Evolutionary conservation across 1,140 invertebrate species (phyloP), one percentile per base, ranked within the genome.

Genomic region (Antheraea mylitta): DNA sequence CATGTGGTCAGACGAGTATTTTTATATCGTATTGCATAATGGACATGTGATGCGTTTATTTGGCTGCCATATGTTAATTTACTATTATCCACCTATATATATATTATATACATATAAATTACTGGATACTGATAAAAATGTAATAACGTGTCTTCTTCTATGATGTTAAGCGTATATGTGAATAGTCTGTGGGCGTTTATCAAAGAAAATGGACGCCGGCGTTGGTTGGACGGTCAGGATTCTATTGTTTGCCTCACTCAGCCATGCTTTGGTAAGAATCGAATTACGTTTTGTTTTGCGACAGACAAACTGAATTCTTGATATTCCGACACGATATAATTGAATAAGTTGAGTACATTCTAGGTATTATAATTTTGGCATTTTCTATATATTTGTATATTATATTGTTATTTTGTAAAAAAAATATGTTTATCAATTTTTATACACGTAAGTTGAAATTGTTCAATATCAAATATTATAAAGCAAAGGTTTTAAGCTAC

Each of bases 221-320:
- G 64, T 68, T 3, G 0, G 58, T 18, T 68, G 59, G 66, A 7
- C n/a, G 4, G 22, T 38, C 60, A n/a, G 61, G 16, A 22, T 65
- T 42, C 30, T 72, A 61, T 65, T 65, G 58, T 68, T 68, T 62
- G 62, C 66, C n/a, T 42, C 64, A 58, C 59, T 72, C 71, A 68
- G 68, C 45, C 30, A 62, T 66, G 48, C 59, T 62, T 66, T 66
- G 71, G 71, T 72, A 66, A 63, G 71, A 36, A 60, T 68, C 65
- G 19, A 45, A 58, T 69, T 18, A 65, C 42, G 3, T 70, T 66
- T 58, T 61, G 38, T 42, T 62, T 16, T 64, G 11, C 7, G 10
- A 13, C 18, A 13, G 36, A 30, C 37, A 37, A 64, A 64, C 9
- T 11, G 18, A 19, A 9, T 61, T 10, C 60, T 19, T 36, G 18